Percentiles rank a stretch among this genome's conserved stretches.
phyloP scores from a whole-genome alignment of 2,888 invertebrate genomes.

The Osedax frankpressi region DNA sequence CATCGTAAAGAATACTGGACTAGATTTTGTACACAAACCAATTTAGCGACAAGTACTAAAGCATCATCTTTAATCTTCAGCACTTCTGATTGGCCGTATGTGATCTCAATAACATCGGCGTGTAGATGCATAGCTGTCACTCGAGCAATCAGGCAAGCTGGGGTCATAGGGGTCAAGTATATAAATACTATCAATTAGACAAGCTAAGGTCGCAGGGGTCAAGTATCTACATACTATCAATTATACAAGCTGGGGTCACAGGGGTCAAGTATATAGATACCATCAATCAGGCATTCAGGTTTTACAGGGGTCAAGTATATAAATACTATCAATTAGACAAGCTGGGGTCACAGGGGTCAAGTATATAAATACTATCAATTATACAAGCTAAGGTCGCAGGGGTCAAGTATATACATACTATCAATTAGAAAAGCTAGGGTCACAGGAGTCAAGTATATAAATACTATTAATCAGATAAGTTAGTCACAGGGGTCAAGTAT shows the following conservation, averaged over 20 bases:
- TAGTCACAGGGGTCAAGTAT: no score
- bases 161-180: not conserved
- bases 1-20: no score
- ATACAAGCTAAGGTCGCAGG: no score
- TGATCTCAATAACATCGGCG: conserved; percentile 16
- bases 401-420: no score
- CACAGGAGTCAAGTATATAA: no score
- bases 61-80: conserved; percentile 17
- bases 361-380: no score
- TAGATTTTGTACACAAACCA: conserved; percentile 15
- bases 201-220: no score
- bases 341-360: conserved; percentile 9
- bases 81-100: conserved; percentile 16
- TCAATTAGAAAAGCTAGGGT: conserved; percentile 20
- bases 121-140: conserved; percentile 17
- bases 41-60: conserved; percentile 13
- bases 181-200: no score
- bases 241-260: conserved; percentile 16
- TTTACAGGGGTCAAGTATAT: no score
- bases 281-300: no score
- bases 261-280: no score
- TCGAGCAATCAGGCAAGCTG: conserved; percentile 22
- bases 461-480: no score
- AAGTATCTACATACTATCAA: conserved; percentile 18
- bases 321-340: conserved; percentile 19